Evolutionary conservation across 2,888 invertebrate species (phyloP).

Genomic region (Frankliniella fusca): DNA sequence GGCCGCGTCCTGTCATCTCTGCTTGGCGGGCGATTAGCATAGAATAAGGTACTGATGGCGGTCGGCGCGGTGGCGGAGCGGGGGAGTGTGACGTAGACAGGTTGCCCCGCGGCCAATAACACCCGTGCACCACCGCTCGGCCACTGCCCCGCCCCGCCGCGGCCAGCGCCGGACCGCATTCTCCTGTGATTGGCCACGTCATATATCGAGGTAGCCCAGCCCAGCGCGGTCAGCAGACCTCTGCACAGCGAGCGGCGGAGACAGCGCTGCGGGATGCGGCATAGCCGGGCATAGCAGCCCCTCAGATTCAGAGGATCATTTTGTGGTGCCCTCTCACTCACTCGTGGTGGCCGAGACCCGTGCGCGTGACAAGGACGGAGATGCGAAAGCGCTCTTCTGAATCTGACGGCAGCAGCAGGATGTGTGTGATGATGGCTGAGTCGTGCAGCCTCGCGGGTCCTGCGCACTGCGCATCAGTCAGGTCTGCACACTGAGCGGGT

Average conservation of each 20-base stretch:
- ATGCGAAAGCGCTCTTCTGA: no score
- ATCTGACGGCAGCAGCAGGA: no score
- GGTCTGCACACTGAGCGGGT: no score
- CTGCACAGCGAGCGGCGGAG: background rate
- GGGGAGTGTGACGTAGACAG: background rate
- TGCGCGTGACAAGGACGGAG: no score
- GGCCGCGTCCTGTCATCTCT: no score
- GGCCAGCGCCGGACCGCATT: background rate
- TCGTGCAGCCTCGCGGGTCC: no score
- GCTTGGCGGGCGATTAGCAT: background rate
- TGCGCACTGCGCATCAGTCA: no score
- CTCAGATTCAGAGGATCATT: no score
- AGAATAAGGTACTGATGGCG: background rate
- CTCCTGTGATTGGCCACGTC: background rate
- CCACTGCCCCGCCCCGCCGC: background rate
- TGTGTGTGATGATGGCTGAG: background rate
- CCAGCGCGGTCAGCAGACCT: background rate
- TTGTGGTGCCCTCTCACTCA: no score
- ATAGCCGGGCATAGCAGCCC: no score
- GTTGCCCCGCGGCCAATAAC: background rate
- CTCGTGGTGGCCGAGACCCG: no score
- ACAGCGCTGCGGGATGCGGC: background rate
- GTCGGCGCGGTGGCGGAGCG: background rate
- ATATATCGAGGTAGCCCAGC: background rate
- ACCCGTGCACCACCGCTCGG: background rate